phyloP scores from a whole-genome alignment of 2,113 vertebrate genomes.

The Neotragus pygmaeus region DNA sequence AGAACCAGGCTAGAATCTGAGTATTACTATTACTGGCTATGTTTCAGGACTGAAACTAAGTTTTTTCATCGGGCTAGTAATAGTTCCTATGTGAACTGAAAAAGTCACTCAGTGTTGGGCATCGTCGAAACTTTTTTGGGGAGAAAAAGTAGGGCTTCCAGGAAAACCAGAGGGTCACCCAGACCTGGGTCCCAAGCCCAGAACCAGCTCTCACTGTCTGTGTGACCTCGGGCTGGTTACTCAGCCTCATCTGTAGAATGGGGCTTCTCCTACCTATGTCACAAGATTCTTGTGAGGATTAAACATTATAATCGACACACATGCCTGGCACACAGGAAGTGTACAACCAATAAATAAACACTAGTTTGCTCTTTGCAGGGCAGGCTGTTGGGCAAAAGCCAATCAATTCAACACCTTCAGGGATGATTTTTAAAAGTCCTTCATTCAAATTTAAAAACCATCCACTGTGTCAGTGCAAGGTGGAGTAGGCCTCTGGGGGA shows the following conservation, averaged over 20 bases:
- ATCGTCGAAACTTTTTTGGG: not conserved
- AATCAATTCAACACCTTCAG: not conserved
- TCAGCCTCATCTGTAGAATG: not conserved
- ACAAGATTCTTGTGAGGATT: not conserved
- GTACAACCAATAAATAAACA: not conserved
- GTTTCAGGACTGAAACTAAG: not conserved
- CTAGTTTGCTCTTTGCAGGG: not conserved
- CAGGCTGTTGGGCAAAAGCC: not conserved
- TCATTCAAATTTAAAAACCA: not conserved
- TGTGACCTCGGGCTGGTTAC: not conserved
- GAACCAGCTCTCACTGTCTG: not conserved
- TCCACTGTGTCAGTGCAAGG: accelerated
- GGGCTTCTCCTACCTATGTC: not conserved
- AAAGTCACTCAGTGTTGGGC: not conserved
- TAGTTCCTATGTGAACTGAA: not conserved
- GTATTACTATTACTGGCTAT: not conserved
- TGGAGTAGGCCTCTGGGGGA: not conserved
- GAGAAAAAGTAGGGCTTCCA: not conserved
- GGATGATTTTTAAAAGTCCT: not conserved
- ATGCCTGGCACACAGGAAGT: not conserved
- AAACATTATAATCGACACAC: not conserved
- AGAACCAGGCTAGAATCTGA: not conserved
- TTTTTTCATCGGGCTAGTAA: not conserved
- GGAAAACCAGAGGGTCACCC: not conserved
- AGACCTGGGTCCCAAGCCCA: not conserved